Evolutionary conservation across 2,113 vertebrate genomes (phyloP), one percentile per base, ranked within the genome.

Genomic region (Pollachius pollachius): DNA sequence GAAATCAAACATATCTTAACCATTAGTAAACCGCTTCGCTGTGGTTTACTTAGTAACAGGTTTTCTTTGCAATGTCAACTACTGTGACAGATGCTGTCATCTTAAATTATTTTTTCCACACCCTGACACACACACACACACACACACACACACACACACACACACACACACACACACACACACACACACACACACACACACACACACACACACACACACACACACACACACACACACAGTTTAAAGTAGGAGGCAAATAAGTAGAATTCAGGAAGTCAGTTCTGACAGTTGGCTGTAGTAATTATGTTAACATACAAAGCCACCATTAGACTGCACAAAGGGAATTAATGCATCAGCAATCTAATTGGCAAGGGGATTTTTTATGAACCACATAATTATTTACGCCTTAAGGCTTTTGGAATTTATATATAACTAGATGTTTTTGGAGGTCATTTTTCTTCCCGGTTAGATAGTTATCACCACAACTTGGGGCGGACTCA

Each of bases 241-340:
- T 56, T 83, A 68, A 80, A 63, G 70, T 62, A 81, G 68, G 71
- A 72, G 62, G 79, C 70, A 66, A 70, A 48, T 58, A 67, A 79
- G 72, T 80, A 67, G 70, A 70, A 74, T 75, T 87, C 67, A 73
- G 76, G 27, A 5, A 67, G 76, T 65, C 62, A 64, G 67, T 76
- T 76, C 70, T 8, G 64, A 71, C 56, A n/a, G 56, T 41, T 68
- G 60, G 48, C 56, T 41, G 58, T n/a, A 27, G 65, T 15, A 41
- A 68, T 56, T 67, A 16, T 52, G 13, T 71, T 75, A 64, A 5
- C 62, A 25, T 18, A 9, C 16, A 65, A 59, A 21, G 34, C 25
- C n/a, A n/a, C 23, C 41, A 6, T 9, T 3, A 21, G 1, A 69
- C 23, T 12, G 34, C 65, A 67, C 62, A 64, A 15, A 37, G 25